These are phyloP conservation scores for Diploscapter pachys DNA, from an alignment of 1,140 invertebrate species.

Conservation along the genomic window DNA sequence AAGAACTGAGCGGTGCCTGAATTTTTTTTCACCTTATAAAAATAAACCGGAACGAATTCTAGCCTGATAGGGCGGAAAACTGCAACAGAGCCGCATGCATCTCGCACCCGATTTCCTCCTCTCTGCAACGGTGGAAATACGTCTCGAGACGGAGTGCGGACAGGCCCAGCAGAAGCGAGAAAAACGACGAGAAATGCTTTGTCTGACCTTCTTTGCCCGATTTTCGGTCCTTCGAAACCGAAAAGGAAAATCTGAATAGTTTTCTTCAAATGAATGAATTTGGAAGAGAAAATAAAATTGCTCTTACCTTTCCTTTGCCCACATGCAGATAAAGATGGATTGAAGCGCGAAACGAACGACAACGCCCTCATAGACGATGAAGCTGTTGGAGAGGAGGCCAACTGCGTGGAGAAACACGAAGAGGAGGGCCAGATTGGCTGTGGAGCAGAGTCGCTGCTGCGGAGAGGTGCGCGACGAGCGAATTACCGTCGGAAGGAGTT, in stretches of 20 bases:
- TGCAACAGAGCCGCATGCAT: neutral
- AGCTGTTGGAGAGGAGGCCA: constrained; percentile 36
- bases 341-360: constrained; percentile 31
- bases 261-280: too few relatives aligned
- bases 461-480: neutral
- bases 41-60: constrained; percentile 4
- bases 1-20: constrained; percentile 10
- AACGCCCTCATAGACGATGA: constrained; percentile 33
- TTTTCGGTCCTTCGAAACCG: too few relatives aligned
- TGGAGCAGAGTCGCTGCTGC: neutral
- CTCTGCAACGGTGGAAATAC: constrained; percentile 29
- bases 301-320: neutral
- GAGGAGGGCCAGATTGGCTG: neutral
- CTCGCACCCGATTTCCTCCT: constrained; percentile 32
- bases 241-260: too few relatives aligned
- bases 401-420: constrained; percentile 22
- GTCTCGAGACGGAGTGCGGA: constrained; percentile 13
- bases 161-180: constrained; percentile 8
- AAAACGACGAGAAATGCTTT: constrained; percentile 19
- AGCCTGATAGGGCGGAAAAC: neutral
- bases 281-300: neutral
- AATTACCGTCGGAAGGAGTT: too few relatives aligned
- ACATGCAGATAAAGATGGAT: neutral
- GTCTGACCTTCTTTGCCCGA: neutral
- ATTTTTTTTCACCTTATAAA: neutral